Evolutionary conservation across 1,140 invertebrate genomes (phyloP).

Genomic region (Neodiprion virginianus): DNA sequence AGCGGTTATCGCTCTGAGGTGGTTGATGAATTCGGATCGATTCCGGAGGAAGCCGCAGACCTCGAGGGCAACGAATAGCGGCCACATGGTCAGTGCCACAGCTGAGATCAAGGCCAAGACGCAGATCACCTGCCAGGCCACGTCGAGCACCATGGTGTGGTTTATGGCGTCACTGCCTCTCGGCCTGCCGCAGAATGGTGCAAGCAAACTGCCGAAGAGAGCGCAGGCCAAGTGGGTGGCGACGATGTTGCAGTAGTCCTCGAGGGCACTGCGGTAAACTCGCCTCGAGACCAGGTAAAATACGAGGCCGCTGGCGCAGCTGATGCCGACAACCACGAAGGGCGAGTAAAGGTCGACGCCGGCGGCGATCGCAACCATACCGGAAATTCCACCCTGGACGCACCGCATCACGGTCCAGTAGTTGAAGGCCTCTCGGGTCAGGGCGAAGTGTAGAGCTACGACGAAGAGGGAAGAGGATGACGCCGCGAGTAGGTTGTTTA

Average conservation of each 20-base stretch:
- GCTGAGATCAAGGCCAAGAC: constrained; percentile 27
- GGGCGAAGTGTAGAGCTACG: constrained; percentile 34
- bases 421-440: constrained; percentile 36
- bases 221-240: constrained; percentile 35
- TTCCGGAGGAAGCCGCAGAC: constrained; percentile 35
- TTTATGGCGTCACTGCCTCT: neutral
- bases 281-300: constrained; percentile 34
- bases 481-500: constrained; percentile 42
- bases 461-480: constrained; percentile 35
- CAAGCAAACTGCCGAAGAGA: constrained; percentile 33
- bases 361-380: constrained; percentile 35
- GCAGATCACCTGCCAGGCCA: constrained; percentile 41
- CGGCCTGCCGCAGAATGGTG: neutral
- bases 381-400: constrained; percentile 37
- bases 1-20: constrained; percentile 29
- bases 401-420: constrained; percentile 45
- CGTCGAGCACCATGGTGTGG: constrained; percentile 25
- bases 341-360: constrained; percentile 38
- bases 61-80: constrained; percentile 29
- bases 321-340: constrained; percentile 27
- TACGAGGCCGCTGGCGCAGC: constrained; percentile 30
- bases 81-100: constrained; percentile 25
- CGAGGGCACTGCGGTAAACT: constrained; percentile 38
- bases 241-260: constrained; percentile 45
- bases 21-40: constrained; percentile 39